Conservation (phyloP, 2,888 invertebrate genomes). For the Taphrorychus bicolor region DNA sequence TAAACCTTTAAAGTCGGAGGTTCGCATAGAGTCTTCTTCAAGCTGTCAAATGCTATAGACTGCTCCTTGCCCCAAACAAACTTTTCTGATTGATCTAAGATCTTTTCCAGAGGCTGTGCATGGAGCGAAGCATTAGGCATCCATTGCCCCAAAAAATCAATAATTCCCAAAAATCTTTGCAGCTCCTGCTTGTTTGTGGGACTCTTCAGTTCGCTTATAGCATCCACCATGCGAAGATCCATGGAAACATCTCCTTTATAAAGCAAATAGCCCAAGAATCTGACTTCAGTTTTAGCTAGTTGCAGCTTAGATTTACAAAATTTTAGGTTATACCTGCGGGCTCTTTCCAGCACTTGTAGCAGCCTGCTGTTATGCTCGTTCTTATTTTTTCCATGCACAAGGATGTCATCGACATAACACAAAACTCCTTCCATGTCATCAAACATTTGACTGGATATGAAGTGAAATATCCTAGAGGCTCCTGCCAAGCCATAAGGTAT, state of each 20-base stretch:
- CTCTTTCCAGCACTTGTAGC: constrained; percentile 10
- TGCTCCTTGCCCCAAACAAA: constrained; percentile 11
- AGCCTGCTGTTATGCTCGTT: constrained; percentile 9
- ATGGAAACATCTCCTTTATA: background rate
- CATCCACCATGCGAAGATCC: constrained; percentile 1
- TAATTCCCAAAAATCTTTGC: constrained; percentile 6
- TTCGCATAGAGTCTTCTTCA: constrained; percentile 9
- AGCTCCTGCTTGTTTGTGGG: constrained; percentile 12
- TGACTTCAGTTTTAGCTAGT: background rate
- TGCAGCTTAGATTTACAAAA: constrained; percentile 9
- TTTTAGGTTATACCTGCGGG: constrained; percentile 5
- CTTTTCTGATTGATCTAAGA: background rate
- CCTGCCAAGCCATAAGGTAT: constrained; percentile 3
- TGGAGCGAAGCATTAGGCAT: background rate
- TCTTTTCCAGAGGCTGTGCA: background rate
- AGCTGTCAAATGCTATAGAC: background rate
- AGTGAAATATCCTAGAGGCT: background rate
- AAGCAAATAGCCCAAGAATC: constrained; percentile 5
- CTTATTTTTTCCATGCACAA: constrained; percentile 5
- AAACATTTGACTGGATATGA: constrained; percentile 4
- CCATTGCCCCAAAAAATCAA: background rate
- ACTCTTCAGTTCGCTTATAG: background rate
- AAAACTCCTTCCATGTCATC: constrained; percentile 7
- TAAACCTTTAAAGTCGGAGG: background rate
- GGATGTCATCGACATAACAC: background rate